These are phyloP conservation scores for Streblospio benedicti DNA, from an alignment of 1,140 invertebrate species.

Conservation along the genomic window DNA sequence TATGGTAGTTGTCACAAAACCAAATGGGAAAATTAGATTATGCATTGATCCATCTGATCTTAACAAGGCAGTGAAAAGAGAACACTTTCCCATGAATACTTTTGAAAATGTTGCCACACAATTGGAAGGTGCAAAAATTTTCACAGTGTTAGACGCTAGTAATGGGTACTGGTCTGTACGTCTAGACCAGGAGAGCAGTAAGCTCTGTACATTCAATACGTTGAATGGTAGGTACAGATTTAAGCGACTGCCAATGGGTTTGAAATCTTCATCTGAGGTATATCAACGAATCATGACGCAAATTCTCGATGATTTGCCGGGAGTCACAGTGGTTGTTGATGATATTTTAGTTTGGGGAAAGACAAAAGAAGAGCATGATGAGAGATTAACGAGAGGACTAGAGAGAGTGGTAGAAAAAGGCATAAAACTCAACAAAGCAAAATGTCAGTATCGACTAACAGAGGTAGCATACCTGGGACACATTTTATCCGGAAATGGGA, in stretches of 20 bases:
- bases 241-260: constrained; percentile 20
- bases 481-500: neutral
- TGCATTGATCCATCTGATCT: constrained; percentile 51
- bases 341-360: constrained; percentile 18
- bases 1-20: constrained; percentile 46
- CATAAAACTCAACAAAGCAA: neutral
- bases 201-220: constrained; percentile 24
- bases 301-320: constrained; percentile 13
- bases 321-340: constrained; percentile 17
- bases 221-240: constrained; percentile 22
- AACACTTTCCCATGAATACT: constrained; percentile 21
- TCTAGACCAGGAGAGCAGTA: constrained; percentile 15
- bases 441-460: neutral
- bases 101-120: constrained; percentile 10
- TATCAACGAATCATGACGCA: constrained; percentile 17
- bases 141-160: constrained; percentile 15
- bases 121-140: constrained; percentile 10
- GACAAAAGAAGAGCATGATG: constrained; percentile 7
- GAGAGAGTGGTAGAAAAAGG: neutral
- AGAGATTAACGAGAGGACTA: neutral
- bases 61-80: constrained; percentile 46
- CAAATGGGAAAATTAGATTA: constrained; percentile 43
- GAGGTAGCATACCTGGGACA: constrained; percentile 3
- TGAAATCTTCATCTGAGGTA: constrained; percentile 19
- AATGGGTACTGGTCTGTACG: constrained; percentile 23